These are phyloP conservation scores for Nudaria mundana DNA, from an alignment of 2,888 invertebrate genomes.

Conservation along the genomic window DNA sequence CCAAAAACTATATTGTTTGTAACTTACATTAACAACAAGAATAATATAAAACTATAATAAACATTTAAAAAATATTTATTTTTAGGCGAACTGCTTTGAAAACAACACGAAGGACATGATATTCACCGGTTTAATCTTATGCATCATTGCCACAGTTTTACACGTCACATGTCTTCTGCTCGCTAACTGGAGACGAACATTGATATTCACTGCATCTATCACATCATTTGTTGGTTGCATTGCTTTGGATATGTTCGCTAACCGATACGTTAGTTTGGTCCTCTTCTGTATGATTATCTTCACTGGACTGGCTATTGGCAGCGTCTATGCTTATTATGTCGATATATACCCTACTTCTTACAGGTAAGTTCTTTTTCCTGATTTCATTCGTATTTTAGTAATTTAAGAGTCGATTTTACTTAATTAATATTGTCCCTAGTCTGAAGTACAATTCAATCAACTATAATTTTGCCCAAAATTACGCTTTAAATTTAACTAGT, in stretches of 20 bases:
- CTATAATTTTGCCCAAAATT: too few species aligned
- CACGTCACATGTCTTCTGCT: conserved; percentile 60
- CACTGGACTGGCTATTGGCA: conserved; percentile 28
- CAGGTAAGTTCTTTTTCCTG: conserved; percentile 27
- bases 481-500: too few species aligned
- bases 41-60: not conserved
- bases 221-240: conserved; percentile 71
- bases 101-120: conserved; percentile 75
- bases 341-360: conserved; percentile 37
- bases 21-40: not conserved
- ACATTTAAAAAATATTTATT: not conserved
- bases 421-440: not conserved
- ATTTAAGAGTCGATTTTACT: too few species aligned
- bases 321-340: conserved; percentile 32
- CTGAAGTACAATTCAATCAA: too few species aligned
- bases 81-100: conserved; percentile 49
- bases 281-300: conserved; percentile 29
- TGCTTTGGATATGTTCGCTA: conserved; percentile 58
- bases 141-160: conserved; percentile 71
- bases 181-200: conserved; percentile 71
- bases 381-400: too few species aligned
- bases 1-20: not conserved
- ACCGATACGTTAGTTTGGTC: conserved; percentile 23
- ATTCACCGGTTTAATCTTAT: conserved; percentile 78
- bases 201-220: conserved; percentile 54